Conservation (phyloP, 2,888 invertebrate species). For the Aspidapion aeneum region DNA sequence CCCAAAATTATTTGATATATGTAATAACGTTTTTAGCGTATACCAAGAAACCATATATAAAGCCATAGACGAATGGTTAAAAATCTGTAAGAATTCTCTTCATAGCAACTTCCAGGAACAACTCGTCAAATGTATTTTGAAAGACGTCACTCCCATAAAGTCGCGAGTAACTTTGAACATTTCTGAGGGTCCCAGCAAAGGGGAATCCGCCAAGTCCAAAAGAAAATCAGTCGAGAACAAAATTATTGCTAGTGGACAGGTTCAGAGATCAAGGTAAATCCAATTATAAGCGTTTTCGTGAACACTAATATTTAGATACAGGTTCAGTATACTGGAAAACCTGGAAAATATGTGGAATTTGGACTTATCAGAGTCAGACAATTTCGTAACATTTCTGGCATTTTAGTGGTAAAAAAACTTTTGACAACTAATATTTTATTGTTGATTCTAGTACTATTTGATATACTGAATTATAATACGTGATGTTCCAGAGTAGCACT, state of each 20-base stretch:
- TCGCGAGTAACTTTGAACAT: conserved; percentile 25
- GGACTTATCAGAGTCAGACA: no score
- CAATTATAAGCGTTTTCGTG: no score
- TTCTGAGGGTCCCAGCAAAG: conserved; percentile 13
- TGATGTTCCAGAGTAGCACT: no score
- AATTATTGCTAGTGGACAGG: conserved; percentile 22
- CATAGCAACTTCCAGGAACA: conserved; percentile 29
- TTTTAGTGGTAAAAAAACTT: no score
- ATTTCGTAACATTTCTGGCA: no score
- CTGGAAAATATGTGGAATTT: background rate
- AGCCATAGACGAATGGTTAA: conserved; percentile 26
- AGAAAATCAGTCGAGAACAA: conserved; percentile 25
- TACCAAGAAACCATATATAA: conserved; percentile 28
- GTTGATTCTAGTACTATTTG: no score
- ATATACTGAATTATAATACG: no score
- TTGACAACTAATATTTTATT: no score
- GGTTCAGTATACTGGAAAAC: no score
- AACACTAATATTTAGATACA: no score
- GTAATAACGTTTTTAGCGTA: conserved; percentile 22
- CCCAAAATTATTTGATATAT: no score
- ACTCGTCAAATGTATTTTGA: conserved; percentile 27
- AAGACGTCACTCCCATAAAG: conserved; percentile 28
- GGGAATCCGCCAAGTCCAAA: conserved; percentile 28
- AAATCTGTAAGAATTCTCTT: conserved; percentile 25
- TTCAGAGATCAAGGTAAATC: background rate